Evolutionary conservation across 2,113 vertebrate genomes (phyloP).

Genomic region (Craseonycteris thonglongyai): DNA sequence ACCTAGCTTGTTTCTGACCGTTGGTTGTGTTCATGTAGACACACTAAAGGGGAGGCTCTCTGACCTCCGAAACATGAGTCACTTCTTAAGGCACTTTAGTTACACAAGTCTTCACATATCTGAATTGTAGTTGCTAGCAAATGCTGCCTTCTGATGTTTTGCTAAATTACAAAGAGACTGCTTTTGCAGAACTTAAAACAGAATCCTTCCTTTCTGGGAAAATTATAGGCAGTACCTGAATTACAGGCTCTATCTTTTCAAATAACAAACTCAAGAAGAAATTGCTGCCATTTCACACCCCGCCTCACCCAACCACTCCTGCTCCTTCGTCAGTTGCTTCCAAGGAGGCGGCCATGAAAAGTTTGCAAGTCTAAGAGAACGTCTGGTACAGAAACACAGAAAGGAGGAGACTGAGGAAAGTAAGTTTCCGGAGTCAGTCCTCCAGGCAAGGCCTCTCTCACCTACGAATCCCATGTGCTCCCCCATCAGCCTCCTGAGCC

Average conservation of each 20-base stretch:
- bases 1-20: background rate
- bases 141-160: background rate
- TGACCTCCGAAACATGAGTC: background rate
- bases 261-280: slow-evolving; percentile 16
- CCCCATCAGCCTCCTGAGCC: background rate
- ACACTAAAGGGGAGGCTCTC: background rate
- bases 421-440: background rate
- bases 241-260: slow-evolving; percentile 27
- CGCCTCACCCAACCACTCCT: background rate
- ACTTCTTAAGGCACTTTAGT: background rate
- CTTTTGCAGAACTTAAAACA: slow-evolving; percentile 31
- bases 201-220: slow-evolving; percentile 38
- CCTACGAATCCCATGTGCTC: background rate
- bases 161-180: slow-evolving; percentile 33
- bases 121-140: background rate
- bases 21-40: accelerated
- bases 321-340: background rate
- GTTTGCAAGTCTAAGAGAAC: background rate
- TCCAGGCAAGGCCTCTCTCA: background rate
- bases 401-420: background rate
- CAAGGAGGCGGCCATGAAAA: background rate
- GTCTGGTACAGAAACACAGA: background rate
- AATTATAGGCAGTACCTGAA: slow-evolving; percentile 43
- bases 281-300: background rate
- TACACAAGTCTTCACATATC: background rate